Base-by-base conservation (phyloP, 2,888 invertebrate genomes). In the Drosophila eohydei region DNA sequence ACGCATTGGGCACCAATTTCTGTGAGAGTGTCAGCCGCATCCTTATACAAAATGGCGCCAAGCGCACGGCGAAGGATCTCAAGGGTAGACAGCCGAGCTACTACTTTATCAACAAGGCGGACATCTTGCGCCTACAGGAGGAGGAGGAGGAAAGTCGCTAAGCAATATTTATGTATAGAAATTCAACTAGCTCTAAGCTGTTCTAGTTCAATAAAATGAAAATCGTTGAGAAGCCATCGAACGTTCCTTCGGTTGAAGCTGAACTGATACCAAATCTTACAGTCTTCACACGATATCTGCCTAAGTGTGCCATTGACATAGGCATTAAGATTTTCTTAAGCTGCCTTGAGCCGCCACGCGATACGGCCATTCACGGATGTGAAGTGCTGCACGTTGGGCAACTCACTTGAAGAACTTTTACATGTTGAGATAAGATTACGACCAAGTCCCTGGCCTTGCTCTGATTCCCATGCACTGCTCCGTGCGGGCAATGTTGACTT, bases 41-140 rank as follows among this genome's bases (percentile, higher is more conserved):
- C 58, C 94, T 98, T 34, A 97, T 97, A 59, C 95, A 96, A 87
- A 95, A 96, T 11, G 98, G 98, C 38, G 96, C 97, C 44, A 96
- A 96, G 91, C 94, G 97, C 69, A 96, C 96, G 0, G 94, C 95
- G 4, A 97, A 97, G 92, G 98, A 98, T 93, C 94, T 98, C 90
- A 97, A 97, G 93, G 97, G 97, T 64, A 95, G 97, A 50, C 97
- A 97, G 89, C 97, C 98, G 1, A 96, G 97, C 41, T 98, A 97
- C 93, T 98, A 98, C 93, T 98, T 97, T 91, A 97, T 98, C 95
- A 97, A 98, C 92, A 97, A 97, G 92, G 96, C 97, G 0, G 98
- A 98, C 80, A 97, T 98, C 87, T 93, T 96, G 72, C 94, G 96
- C 73, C 94, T 98, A 48, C 97, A 97, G 91, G 96, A 97, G 88